These are phyloP conservation scores for Sialis lutaria DNA, from an alignment of 2,888 invertebrate species.

Conservation along the genomic window DNA sequence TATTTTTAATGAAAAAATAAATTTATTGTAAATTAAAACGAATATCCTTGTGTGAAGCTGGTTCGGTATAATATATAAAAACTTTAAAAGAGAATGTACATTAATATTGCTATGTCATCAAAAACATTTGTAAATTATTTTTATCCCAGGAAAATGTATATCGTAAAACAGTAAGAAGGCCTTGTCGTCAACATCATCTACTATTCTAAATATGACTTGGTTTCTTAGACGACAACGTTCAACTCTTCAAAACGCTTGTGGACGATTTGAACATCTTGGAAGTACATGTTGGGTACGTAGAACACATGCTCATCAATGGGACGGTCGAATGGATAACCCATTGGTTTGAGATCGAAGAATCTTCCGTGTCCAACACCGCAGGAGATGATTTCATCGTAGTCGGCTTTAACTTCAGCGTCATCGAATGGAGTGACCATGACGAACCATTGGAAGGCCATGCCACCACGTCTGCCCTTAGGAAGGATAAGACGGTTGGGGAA, in stretches of 20 bases:
- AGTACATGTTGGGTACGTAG: constrained; percentile 48
- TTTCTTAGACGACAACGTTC: constrained; percentile 2
- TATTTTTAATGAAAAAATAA: too few species aligned
- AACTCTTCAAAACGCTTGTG: constrained; percentile 31
- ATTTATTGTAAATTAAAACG: too few species aligned
- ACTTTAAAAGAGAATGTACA: too few species aligned
- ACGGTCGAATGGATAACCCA: constrained; percentile 62
- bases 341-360: constrained; percentile 39
- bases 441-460: constrained; percentile 36
- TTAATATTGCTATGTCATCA: too few species aligned
- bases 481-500: constrained; percentile 43
- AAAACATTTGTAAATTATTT: too few species aligned
- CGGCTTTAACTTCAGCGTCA: constrained; percentile 26
- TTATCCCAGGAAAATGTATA: too few species aligned
- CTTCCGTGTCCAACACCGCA: constrained; percentile 34
- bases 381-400: constrained; percentile 27
- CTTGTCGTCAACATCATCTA: too few species aligned
- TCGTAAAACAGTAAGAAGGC: too few species aligned
- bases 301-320: constrained; percentile 37
- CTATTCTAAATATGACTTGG: too few species aligned
- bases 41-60: too few species aligned
- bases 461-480: constrained; percentile 46
- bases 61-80: too few species aligned
- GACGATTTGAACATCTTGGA: constrained; percentile 45
- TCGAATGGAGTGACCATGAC: constrained; percentile 27